phyloP scores from a whole-genome alignment of 2,797 vertebrate species.

The Schizopygopsis malacanthus region DNA sequence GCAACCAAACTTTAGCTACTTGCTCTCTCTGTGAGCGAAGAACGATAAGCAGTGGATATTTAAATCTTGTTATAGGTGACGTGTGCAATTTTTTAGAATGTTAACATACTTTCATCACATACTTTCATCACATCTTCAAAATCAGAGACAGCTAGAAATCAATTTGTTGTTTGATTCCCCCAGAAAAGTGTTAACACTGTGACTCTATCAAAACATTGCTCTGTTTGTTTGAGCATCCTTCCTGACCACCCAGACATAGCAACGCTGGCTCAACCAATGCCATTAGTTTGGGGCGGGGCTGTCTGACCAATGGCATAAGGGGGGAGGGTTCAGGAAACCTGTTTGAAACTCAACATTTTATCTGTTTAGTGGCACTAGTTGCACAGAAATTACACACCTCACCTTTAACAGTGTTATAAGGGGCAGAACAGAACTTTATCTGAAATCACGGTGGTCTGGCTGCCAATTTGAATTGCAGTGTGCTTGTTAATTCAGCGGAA shows the following conservation, averaged over 20 bases:
- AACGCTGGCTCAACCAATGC: background rate
- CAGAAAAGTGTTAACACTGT: background rate
- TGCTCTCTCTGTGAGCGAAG: constrained; percentile 21
- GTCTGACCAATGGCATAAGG: background rate
- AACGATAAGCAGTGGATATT: constrained; percentile 34
- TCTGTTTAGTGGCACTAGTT: background rate
- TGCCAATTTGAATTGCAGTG: constrained; percentile 56
- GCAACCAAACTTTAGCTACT: constrained; percentile 13
- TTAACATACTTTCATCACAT: constrained; percentile 2
- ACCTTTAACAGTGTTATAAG: background rate
- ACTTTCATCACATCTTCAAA: background rate
- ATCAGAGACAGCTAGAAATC: background rate
- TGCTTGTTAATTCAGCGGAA: background rate
- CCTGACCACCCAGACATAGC: background rate
- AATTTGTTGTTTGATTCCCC: background rate
- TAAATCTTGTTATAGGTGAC: constrained; percentile 40
- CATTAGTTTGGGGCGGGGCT: background rate
- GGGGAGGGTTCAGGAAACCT: background rate
- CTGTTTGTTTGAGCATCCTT: constrained; percentile 10
- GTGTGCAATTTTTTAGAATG: constrained; percentile 7
- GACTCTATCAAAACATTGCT: constrained; percentile 7
- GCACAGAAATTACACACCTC: background rate
- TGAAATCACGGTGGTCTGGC: constrained; percentile 51
- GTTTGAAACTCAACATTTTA: constrained; percentile 1
- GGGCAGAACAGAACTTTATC: background rate